Percentiles rank a stretch among this genome's conserved stretches.
Evolutionary conservation across 2,888 invertebrate species (phyloP).

Genomic region (Scrobipalpa costella): DNA sequence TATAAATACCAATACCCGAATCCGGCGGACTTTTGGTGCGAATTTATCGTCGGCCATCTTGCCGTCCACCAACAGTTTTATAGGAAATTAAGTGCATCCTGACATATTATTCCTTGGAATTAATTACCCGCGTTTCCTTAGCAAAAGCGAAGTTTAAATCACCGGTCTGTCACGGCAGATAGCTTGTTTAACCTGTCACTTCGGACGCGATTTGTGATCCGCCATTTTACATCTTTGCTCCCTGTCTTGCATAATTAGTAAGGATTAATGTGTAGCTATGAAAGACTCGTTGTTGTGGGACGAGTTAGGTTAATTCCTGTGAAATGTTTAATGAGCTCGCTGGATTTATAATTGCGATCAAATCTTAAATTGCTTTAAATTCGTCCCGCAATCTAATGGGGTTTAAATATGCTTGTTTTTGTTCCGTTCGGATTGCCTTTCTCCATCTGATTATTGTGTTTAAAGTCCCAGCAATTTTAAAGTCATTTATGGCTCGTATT

Average conservation of each 20-base stretch:
- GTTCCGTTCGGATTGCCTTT: slow-evolving; percentile 18
- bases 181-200: slow-evolving; percentile 77
- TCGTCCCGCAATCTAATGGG: slow-evolving; percentile 22
- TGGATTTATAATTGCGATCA: slow-evolving; percentile 29
- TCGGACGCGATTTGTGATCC: slow-evolving; percentile 75
- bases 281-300: slow-evolving; percentile 68
- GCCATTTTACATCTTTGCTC: slow-evolving; percentile 77
- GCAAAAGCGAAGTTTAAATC: slow-evolving; percentile 68
- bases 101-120: slow-evolving; percentile 75
- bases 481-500: no score
- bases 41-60: slow-evolving; percentile 48
- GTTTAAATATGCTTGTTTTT: slow-evolving; percentile 22
- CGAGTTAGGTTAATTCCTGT: slow-evolving; percentile 57
- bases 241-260: slow-evolving; percentile 77
- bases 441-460: slow-evolving; percentile 21
- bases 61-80: slow-evolving; percentile 64
- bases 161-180: slow-evolving; percentile 74
- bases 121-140: slow-evolving; percentile 73
- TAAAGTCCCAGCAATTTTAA: slow-evolving; percentile 19
- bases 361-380: slow-evolving; percentile 24
- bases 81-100: slow-evolving; percentile 75
- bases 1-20: slow-evolving; percentile 16
- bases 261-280: slow-evolving; percentile 75
- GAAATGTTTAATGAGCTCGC: slow-evolving; percentile 27
- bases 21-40: slow-evolving; percentile 32